Conservation (phyloP, 1,140 invertebrate species). For the Anoplophora glabripennis region DNA sequence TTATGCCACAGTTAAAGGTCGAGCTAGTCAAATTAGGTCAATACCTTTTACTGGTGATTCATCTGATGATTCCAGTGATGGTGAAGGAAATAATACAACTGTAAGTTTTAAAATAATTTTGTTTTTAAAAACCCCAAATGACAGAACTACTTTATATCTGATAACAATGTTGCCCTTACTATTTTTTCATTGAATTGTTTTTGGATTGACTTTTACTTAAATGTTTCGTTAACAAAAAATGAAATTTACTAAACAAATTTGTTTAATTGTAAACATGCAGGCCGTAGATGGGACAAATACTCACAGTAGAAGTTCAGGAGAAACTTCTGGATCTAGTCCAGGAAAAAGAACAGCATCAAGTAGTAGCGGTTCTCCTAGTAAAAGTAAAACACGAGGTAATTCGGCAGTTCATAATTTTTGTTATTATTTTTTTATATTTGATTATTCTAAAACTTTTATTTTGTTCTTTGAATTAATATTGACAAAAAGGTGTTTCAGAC, state of each 20-base stretch:
- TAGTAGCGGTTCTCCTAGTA: slow-evolving; percentile 78
- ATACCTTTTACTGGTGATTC: slow-evolving; percentile 94
- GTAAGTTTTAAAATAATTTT: slow-evolving; percentile 31
- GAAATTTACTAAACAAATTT: slow-evolving; percentile 4
- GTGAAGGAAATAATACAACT: slow-evolving; percentile 75
- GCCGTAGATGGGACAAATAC: slow-evolving; percentile 54
- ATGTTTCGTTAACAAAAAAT: too few relatives aligned
- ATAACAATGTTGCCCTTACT: too few relatives aligned
- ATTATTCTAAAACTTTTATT: slow-evolving; percentile 14
- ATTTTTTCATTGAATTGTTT: too few relatives aligned
- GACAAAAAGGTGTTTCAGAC: slow-evolving; percentile 59
- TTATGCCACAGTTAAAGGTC: slow-evolving; percentile 92
- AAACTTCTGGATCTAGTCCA: slow-evolving; percentile 77
- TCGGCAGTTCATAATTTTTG: not conserved
- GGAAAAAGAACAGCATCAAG: slow-evolving; percentile 68
- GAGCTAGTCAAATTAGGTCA: slow-evolving; percentile 91
- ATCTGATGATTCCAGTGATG: slow-evolving; percentile 91
- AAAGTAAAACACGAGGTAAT: slow-evolving; percentile 67
- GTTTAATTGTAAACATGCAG: slow-evolving; percentile 18
- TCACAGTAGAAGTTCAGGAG: slow-evolving; percentile 81
- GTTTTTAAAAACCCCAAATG: too few relatives aligned
- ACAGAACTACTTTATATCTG: too few relatives aligned
- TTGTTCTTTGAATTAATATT: slow-evolving; percentile 20
- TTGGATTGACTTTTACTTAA: too few relatives aligned
- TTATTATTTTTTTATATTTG: not conserved